Percentiles rank a stretch among this genome's conserved stretches.
These are phyloP conservation scores for Lasiommata megera DNA, from an alignment of 2,888 invertebrate species.

Conservation along the genomic window DNA sequence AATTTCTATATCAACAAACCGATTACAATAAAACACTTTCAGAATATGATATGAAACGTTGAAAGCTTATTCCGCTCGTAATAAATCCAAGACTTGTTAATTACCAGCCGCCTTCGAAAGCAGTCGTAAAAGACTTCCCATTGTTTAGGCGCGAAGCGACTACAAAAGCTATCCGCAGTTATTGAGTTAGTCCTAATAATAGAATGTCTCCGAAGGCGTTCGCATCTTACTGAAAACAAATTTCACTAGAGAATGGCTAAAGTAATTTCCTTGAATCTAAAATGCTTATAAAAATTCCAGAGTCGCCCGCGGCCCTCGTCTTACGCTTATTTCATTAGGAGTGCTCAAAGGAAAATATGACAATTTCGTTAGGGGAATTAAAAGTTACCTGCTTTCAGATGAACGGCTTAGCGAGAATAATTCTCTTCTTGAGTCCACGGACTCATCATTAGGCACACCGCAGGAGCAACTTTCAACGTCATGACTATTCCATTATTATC, in stretches of 20 bases:
- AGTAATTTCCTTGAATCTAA: conserved; percentile 48
- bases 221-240: conserved; percentile 34
- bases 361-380: conserved; percentile 69
- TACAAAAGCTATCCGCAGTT: conserved; percentile 57
- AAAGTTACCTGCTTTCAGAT: conserved; percentile 71
- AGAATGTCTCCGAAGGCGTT: conserved; percentile 41
- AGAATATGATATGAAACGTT: conserved; percentile 73
- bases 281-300: conserved; percentile 63
- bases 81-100: conserved; percentile 75
- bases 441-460: conserved; percentile 37
- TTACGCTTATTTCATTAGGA: conserved; percentile 61
- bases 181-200: conserved; percentile 56
- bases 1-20: background rate
- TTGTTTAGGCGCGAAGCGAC: conserved; percentile 55
- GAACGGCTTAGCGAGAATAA: conserved; percentile 66
- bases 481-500: conserved; percentile 19
- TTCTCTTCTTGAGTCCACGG: conserved; percentile 53
- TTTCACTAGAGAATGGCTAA: conserved; percentile 44
- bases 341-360: conserved; percentile 68
- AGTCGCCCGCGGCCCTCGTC: conserved; percentile 44
- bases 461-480: conserved; percentile 19
- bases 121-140: conserved; percentile 61
- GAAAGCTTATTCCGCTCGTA: conserved; percentile 70
- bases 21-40: conserved; percentile 65
- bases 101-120: conserved; percentile 53